Conservation (phyloP, 2,113 vertebrate genomes). For the Myocastor coypus region DNA sequence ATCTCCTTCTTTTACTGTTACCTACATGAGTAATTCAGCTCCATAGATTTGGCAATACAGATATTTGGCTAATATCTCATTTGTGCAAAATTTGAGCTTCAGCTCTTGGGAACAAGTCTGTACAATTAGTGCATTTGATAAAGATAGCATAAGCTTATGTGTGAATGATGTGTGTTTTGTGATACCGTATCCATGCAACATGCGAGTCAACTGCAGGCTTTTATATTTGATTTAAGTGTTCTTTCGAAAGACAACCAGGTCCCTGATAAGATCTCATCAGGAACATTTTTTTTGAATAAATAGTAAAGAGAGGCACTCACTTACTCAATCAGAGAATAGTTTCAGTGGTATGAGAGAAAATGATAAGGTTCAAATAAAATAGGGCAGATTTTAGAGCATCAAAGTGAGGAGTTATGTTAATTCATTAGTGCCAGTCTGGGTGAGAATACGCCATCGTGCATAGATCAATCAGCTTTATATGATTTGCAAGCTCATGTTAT, state of each 20-base stretch:
- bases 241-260: not conserved
- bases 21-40: not conserved
- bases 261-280: not conserved
- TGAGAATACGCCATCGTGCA: not conserved
- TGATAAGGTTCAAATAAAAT: not conserved
- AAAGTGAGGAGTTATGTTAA: not conserved
- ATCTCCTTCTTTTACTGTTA: not conserved
- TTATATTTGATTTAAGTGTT: not conserved
- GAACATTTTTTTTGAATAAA: not conserved
- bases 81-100: not conserved
- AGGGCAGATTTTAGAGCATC: not conserved
- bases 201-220: not conserved
- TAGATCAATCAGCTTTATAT: not conserved
- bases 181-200: not conserved
- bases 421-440: not conserved
- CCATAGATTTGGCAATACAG: not conserved
- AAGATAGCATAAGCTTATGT: not conserved
- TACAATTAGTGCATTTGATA: constrained; percentile 1
- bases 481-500: not conserved
- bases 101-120: not conserved
- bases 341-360: not conserved
- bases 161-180: not conserved
- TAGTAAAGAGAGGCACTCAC: not conserved
- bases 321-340: not conserved
- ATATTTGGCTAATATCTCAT: not conserved